Conservation (phyloP, 2,888 invertebrate genomes). For the Autographa pulchrina region DNA sequence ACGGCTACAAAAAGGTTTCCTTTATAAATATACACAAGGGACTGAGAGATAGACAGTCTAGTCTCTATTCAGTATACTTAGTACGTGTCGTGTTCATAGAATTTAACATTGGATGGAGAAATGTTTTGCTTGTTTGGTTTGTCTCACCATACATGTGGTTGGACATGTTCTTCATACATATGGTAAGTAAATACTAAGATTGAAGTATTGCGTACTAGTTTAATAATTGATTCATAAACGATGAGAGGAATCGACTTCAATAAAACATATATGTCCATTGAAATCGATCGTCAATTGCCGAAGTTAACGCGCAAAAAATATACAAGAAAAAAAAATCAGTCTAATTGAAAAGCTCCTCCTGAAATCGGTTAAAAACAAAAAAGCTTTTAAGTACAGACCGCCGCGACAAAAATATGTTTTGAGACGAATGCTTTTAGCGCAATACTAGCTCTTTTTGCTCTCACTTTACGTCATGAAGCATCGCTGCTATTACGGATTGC, state of each 20-base stretch:
- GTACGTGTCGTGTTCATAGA: slow-evolving; percentile 25
- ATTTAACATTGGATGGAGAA: slow-evolving; percentile 23
- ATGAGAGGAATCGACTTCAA: no score
- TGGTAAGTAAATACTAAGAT: background rate
- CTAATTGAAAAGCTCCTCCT: no score
- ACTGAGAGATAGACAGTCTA: slow-evolving; percentile 22
- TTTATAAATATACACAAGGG: slow-evolving; percentile 33
- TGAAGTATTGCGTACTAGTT: no score
- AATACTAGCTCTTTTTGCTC: background rate
- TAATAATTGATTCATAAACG: no score
- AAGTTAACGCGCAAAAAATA: no score
- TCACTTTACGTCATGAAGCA: background rate
- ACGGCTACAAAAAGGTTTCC: slow-evolving; percentile 43
- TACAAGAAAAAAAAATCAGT: no score
- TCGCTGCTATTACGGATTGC: background rate
- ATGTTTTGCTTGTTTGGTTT: slow-evolving; percentile 36
- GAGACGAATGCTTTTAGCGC: background rate
- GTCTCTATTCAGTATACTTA: slow-evolving; percentile 20
- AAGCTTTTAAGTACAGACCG: background rate
- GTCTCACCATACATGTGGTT: slow-evolving; percentile 14
- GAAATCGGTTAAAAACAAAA: background rate
- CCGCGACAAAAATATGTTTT: background rate
- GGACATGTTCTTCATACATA: background rate
- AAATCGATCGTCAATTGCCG: no score
- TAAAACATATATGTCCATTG: no score